Evolutionary conservation across 2,888 invertebrate species (phyloP).

Genomic region (Boloria selene): DNA sequence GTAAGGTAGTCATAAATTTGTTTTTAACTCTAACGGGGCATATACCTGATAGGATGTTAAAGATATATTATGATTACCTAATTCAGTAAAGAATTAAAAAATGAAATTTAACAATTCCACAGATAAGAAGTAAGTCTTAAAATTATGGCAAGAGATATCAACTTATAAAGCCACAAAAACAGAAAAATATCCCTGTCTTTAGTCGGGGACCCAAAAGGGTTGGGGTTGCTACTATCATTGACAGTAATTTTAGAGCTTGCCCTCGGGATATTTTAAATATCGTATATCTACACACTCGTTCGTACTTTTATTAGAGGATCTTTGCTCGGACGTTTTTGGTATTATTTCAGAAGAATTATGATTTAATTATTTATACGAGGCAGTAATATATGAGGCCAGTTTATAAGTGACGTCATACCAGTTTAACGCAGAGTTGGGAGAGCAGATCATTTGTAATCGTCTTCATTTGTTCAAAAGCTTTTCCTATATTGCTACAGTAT

Average conservation of each 20-base stretch:
- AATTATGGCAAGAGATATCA: constrained; percentile 7
- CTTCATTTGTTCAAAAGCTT: not conserved
- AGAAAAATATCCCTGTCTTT: constrained; percentile 14
- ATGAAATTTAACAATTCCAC: too few relatives aligned
- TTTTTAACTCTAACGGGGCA: not conserved
- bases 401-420: constrained; percentile 16
- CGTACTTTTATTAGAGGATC: constrained; percentile 17
- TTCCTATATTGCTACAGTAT: not conserved
- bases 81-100: too few relatives aligned
- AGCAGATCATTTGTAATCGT: not conserved
- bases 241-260: constrained; percentile 6
- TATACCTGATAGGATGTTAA: too few relatives aligned
- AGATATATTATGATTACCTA: too few relatives aligned
- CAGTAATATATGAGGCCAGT: constrained; percentile 26
- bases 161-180: constrained; percentile 6
- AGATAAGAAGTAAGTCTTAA: constrained; percentile 3
- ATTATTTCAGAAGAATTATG: constrained; percentile 26
- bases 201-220: constrained; percentile 9
- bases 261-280: constrained; percentile 9
- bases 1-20: not conserved
- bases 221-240: not conserved
- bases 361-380: constrained; percentile 29
- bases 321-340: constrained; percentile 14
- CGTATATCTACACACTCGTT: constrained; percentile 3
- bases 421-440: constrained; percentile 1